Percentiles rank a stretch among this genome's conserved stretches.
Conservation (phyloP, 2,113 vertebrate species). For the Excalfactoria chinensis region DNA sequence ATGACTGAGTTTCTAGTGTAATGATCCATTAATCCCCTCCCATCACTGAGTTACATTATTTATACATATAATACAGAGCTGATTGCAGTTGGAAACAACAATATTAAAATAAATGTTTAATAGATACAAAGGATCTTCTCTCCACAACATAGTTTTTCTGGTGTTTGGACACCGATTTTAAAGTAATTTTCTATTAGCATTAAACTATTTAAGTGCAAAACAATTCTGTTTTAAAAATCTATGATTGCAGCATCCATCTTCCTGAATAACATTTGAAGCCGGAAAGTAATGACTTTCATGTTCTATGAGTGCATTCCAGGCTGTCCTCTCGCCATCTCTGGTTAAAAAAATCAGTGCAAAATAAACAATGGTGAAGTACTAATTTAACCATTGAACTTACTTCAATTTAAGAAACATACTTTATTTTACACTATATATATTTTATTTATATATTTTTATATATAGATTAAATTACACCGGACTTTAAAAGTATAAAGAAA, state of each 20-base stretch:
- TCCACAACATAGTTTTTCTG: slow-evolving; percentile 82
- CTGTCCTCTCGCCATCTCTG: slow-evolving; percentile 76
- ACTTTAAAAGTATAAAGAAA: slow-evolving; percentile 76
- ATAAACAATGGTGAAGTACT: slow-evolving; percentile 81
- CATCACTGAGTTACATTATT: slow-evolving; percentile 78
- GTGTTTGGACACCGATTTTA: slow-evolving; percentile 82
- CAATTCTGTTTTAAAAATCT: slow-evolving; percentile 80
- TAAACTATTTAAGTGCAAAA: slow-evolving; percentile 94
- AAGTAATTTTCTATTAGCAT: slow-evolving; percentile 87
- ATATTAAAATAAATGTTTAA: slow-evolving; percentile 96
- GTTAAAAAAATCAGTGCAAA: slow-evolving; percentile 90
- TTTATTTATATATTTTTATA: slow-evolving; percentile 68
- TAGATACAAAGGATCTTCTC: slow-evolving; percentile 88
- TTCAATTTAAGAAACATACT: slow-evolving; percentile 77
- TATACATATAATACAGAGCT: slow-evolving; percentile 89
- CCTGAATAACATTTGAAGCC: slow-evolving; percentile 84
- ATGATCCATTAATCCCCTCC: slow-evolving; percentile 81
- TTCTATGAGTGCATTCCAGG: slow-evolving; percentile 82
- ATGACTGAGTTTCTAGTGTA: slow-evolving; percentile 87
- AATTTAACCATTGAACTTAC: slow-evolving; percentile 75
- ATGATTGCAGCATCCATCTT: slow-evolving; percentile 90
- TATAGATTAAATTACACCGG: slow-evolving; percentile 74
- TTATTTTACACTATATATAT: slow-evolving; percentile 74
- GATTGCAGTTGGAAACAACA: slow-evolving; percentile 87
- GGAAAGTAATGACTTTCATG: slow-evolving; percentile 79